Conservation (phyloP, 1,140 invertebrate species). For the Lanistes nyassanus region DNA sequence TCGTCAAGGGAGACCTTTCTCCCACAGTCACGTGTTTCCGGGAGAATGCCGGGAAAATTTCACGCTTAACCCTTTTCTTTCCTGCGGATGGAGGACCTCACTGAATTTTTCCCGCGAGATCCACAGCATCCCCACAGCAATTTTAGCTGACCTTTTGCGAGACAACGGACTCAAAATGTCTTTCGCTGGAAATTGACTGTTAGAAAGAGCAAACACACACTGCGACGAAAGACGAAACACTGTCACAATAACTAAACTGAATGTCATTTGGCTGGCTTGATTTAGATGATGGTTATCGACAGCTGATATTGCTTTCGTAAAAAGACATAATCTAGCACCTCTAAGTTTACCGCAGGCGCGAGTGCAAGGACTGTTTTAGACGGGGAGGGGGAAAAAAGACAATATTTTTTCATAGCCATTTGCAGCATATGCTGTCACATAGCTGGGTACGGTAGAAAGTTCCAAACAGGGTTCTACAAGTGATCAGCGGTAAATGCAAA, state of each 20-base stretch:
- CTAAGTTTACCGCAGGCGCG: too few species aligned
- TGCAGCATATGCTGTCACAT: too few species aligned
- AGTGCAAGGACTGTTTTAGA: too few species aligned
- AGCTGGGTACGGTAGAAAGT: too few species aligned
- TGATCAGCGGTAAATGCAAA: too few species aligned
- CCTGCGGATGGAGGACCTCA: background rate
- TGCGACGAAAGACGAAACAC: background rate
- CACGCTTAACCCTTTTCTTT: background rate
- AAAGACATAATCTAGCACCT: too few species aligned
- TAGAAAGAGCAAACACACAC: background rate
- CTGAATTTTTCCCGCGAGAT: background rate
- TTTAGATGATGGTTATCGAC: too few species aligned
- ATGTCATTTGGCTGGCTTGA: too few species aligned
- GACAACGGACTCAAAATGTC: background rate
- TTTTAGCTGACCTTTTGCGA: background rate
- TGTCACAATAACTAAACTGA: background rate
- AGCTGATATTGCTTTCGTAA: too few species aligned
- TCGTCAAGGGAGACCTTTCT: background rate
- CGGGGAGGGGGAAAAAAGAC: too few species aligned
- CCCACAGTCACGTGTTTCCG: background rate
- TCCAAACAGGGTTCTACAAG: too few species aligned
- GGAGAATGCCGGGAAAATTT: background rate
- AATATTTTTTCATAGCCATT: too few species aligned
- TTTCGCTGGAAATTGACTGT: background rate
- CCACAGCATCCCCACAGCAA: background rate